Evolutionary conservation across 2,888 invertebrate genomes (phyloP).

Genomic region (Zelleria hepariella): DNA sequence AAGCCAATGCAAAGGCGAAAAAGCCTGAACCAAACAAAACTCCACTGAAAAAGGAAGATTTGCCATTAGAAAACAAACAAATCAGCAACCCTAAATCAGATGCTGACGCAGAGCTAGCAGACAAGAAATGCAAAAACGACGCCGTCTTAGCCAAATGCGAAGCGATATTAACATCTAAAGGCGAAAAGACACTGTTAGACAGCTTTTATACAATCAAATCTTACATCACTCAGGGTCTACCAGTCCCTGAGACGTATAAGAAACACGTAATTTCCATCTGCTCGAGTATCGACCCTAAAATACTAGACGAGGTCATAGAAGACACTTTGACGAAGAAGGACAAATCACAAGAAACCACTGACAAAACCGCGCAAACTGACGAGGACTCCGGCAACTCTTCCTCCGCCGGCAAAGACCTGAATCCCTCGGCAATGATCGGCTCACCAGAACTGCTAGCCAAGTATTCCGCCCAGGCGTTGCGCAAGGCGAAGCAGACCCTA

Average conservation of each 20-base stretch:
- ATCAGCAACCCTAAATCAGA: neutral
- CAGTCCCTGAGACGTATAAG: constrained; percentile 54
- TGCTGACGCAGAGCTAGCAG: constrained; percentile 20
- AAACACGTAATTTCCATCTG: constrained; percentile 58
- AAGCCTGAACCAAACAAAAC: neutral
- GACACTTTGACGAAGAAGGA: constrained; percentile 17
- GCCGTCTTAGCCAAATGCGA: constrained; percentile 51
- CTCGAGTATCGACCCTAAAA: constrained; percentile 48
- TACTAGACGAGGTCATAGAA: constrained; percentile 47
- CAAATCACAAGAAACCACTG: neutral
- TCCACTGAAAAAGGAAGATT: constrained; percentile 19
- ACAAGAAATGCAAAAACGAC: constrained; percentile 37
- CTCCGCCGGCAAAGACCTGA: constrained; percentile 18
- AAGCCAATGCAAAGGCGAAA: constrained; percentile 33
- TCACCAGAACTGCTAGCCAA: constrained; percentile 48
- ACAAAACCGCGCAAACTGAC: constrained; percentile 9
- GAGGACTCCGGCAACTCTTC: neutral
- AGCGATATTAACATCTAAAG: constrained; percentile 48
- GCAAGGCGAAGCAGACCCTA: constrained; percentile 51
- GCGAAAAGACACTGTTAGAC: constrained; percentile 49
- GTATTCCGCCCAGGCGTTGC: constrained; percentile 52
- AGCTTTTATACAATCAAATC: constrained; percentile 58
- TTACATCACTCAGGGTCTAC: constrained; percentile 49
- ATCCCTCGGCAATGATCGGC: constrained; percentile 25
- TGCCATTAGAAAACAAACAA: constrained; percentile 5